phyloP scores from a whole-genome alignment of 2,888 invertebrate species.

The Eudemis profundana region DNA sequence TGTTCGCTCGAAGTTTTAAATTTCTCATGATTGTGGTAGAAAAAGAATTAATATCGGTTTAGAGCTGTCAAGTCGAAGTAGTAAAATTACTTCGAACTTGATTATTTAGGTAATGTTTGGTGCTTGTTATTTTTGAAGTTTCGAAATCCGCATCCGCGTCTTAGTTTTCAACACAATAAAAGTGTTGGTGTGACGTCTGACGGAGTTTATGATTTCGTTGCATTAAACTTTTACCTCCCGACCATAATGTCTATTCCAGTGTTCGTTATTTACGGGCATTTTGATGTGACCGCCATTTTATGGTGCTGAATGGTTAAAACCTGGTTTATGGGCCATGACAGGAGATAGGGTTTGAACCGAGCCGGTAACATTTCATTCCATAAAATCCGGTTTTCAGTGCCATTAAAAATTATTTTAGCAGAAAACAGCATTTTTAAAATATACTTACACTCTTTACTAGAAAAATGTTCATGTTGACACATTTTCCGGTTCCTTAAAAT shows the following conservation, averaged over 20 bases:
- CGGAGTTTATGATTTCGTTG: slow-evolving; percentile 37
- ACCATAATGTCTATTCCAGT: slow-evolving; percentile 42
- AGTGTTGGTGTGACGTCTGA: slow-evolving; percentile 24
- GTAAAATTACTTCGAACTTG: too few relatives aligned
- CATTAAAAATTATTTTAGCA: slow-evolving; percentile 25
- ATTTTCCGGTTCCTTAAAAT: too few relatives aligned
- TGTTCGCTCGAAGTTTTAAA: too few relatives aligned
- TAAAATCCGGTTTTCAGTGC: slow-evolving; percentile 32
- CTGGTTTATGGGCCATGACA: slow-evolving; percentile 38
- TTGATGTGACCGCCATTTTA: slow-evolving; percentile 42
- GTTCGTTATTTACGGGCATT: slow-evolving; percentile 41
- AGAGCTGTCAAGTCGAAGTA: too few relatives aligned
- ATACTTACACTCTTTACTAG: too few relatives aligned
- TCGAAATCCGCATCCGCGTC: too few relatives aligned
- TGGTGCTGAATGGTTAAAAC: slow-evolving; percentile 43
- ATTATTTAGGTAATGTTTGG: too few relatives aligned
- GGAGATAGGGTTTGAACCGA: slow-evolving; percentile 36
- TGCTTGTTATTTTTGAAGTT: too few relatives aligned
- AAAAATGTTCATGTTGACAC: too few relatives aligned
- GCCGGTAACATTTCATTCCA: slow-evolving; percentile 26
- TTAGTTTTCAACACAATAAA: slow-evolving; percentile 2
- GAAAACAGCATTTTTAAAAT: background rate
- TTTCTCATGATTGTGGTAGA: too few relatives aligned
- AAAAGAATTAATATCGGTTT: too few relatives aligned
- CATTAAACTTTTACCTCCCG: slow-evolving; percentile 43